phyloP scores from a whole-genome alignment of 2,113 vertebrate genomes.

The Paralichthys olivaceus region DNA sequence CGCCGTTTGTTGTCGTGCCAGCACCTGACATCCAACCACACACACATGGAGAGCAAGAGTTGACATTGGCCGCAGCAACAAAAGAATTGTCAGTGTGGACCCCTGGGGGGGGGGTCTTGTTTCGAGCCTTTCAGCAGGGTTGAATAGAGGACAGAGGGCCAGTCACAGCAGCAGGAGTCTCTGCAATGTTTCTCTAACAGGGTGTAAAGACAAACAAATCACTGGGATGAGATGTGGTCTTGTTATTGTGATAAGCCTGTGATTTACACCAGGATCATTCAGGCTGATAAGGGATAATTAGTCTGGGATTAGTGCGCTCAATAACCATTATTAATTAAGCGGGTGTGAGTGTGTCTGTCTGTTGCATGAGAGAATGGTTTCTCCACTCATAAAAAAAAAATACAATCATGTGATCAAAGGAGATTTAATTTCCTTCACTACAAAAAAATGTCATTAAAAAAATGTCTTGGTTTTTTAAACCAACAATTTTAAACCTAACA shows the following conservation, averaged over 20 bases:
- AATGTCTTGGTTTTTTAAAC: no score
- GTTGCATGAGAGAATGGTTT: not conserved
- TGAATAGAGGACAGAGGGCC: constrained; percentile 72
- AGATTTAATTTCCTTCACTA: no score
- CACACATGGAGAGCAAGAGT: constrained; percentile 41
- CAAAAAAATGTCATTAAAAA: no score
- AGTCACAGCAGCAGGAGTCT: constrained; percentile 63
- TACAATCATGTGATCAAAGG: not conserved
- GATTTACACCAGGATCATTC: constrained; percentile 74
- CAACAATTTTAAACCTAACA: no score
- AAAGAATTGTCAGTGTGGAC: constrained; percentile 63
- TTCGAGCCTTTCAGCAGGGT: constrained; percentile 71
- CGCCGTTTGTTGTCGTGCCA: constrained; percentile 59
- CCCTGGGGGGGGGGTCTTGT: constrained; percentile 67
- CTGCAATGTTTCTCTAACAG: constrained; percentile 71
- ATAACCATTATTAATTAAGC: constrained; percentile 15
- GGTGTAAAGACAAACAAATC: constrained; percentile 81
- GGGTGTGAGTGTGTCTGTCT: constrained; percentile 3
- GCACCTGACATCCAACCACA: constrained; percentile 62
- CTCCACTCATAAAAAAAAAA: not conserved
- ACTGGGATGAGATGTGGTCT: constrained; percentile 53
- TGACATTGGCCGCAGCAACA: no score
- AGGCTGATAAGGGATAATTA: constrained; percentile 59
- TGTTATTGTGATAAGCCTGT: constrained; percentile 64
- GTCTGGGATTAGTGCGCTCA: constrained; percentile 42